These are phyloP conservation scores for Drosophila parabipectinata DNA, from an alignment of 1,140 invertebrate genomes.

Conservation along the genomic window DNA sequence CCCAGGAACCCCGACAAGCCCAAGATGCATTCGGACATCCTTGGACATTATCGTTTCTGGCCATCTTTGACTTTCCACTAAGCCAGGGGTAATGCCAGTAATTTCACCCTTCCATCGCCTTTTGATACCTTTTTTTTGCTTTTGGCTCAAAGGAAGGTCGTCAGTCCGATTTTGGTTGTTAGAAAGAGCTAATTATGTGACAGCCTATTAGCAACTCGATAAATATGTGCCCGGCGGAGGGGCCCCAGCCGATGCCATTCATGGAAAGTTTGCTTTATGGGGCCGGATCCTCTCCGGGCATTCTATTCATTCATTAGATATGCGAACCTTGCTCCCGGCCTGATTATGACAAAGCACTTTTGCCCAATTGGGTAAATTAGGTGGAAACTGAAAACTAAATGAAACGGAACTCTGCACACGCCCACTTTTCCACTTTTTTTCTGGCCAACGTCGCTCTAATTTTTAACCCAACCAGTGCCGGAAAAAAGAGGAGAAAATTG, in stretches of 20 bases:
- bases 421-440: conserved; percentile 52
- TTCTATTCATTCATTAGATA: conserved; percentile 75
- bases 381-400: conserved; percentile 82
- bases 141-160: neutral
- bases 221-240: conserved; percentile 76
- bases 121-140: conserved; percentile 51
- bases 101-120: conserved; percentile 14
- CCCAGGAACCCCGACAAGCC: conserved; percentile 4
- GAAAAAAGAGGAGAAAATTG: conserved; percentile 21
- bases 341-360: conserved; percentile 82
- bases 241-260: conserved; percentile 6
- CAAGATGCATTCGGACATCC: conserved; percentile 60
- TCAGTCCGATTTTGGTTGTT: conserved; percentile 65
- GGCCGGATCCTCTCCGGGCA: conserved; percentile 8
- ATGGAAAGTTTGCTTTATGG: conserved; percentile 62
- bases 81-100: conserved; percentile 71
- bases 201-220: conserved; percentile 82
- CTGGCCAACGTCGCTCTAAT: conserved; percentile 66
- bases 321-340: conserved; percentile 80
- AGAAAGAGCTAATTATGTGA: conserved; percentile 76
- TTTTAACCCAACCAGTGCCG: conserved; percentile 50
- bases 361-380: conserved; percentile 82
- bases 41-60: conserved; percentile 64
- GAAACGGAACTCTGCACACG: conserved; percentile 77
- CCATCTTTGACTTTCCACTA: conserved; percentile 72